Evolutionary conservation across 2,113 vertebrate genomes (phyloP), one percentile per base, ranked within the genome.

Genomic region (Psettodes erumei): DNA sequence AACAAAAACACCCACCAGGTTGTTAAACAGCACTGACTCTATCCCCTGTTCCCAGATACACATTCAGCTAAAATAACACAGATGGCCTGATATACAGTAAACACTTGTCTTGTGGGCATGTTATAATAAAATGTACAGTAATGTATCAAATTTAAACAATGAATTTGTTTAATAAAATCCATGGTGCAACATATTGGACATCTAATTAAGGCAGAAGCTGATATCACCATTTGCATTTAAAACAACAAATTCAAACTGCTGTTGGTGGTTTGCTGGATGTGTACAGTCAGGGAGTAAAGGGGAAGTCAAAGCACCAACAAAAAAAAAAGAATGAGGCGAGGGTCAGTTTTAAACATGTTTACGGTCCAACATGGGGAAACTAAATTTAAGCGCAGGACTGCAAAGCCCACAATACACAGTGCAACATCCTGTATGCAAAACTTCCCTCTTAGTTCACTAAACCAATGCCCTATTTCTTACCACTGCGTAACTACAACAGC

Each of bases 381-480:
- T 50, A 19, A 65, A 28, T 27, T 61, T 5, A 45, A 71, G 30
- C n/a, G 13, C 5, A 4, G 53, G 33, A 48, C 38, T 54, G 43
- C 43, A 35, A 47, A 63, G 9, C 8, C 38, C 48, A 27, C 21
- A 28, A 73, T 73, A 75, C 5, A 76, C 19, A 12, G 0, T 42
- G 62, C 21, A 58, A 75, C 76, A 81, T 82, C 77, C 75, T 84
- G 81, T 68, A 42, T 70, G 30, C 8, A 43, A 53, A 67, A 10
- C 69, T 86, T 83, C 58, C 50, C 66, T 35, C 40, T 50, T 27
- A 13, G n/a, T 15, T 25, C 30, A 48, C 21, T 13, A 68, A 48
- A 67, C 28, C 18, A 40, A 48, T 18, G 16, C 8, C 48, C 53
- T 12, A 33, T 35, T 78, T 76, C 32, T 40, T 27, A n/a, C 16